phyloP scores from a whole-genome alignment of 2,888 invertebrate genomes.

The Parascotia fuliginaria region DNA sequence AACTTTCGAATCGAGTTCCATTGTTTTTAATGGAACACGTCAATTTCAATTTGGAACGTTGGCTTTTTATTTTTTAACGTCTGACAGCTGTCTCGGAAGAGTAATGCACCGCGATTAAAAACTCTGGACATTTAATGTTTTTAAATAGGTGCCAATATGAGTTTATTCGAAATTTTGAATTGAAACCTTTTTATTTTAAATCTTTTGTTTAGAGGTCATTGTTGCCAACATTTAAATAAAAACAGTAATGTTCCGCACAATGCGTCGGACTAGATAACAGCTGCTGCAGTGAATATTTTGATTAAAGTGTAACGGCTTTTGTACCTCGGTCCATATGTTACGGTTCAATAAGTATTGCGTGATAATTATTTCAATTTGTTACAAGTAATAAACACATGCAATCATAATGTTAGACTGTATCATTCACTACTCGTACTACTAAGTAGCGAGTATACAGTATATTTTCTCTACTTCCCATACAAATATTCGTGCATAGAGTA shows the following conservation, averaged over 20 bases:
- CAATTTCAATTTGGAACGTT: conserved; percentile 78
- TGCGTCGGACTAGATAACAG: conserved; percentile 65
- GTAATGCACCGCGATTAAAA: conserved; percentile 56
- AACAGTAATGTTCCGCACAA: conserved; percentile 81
- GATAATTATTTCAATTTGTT: conserved; percentile 4
- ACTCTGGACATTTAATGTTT: conserved; percentile 28
- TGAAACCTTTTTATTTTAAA: conserved; percentile 18
- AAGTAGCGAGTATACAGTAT: conserved; percentile 6
- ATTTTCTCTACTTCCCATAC: conserved; percentile 25
- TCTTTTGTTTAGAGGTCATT: conserved; percentile 36
- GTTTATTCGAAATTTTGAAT: conserved; percentile 19
- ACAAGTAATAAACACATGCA: not conserved
- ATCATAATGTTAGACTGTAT: not conserved
- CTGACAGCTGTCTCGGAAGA: conserved; percentile 64
- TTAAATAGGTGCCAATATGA: conserved; percentile 19
- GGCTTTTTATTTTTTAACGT: conserved; percentile 63
- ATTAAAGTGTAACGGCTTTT: conserved; percentile 44
- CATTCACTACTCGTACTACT: not conserved
- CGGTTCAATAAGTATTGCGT: conserved; percentile 27
- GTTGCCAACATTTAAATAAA: conserved; percentile 75
- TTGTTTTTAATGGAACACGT: conserved; percentile 83
- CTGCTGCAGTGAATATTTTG: conserved; percentile 53
- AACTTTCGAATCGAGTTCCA: conserved; percentile 67
- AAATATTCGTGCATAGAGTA: conserved; percentile 29
- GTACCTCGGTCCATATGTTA: conserved; percentile 32